A percentile compares a stretch with the other conserved stretches of the same genome.
Evolutionary conservation across 2,797 vertebrate genomes (phyloP).

Genomic region (Peromyscus attwateri): DNA sequence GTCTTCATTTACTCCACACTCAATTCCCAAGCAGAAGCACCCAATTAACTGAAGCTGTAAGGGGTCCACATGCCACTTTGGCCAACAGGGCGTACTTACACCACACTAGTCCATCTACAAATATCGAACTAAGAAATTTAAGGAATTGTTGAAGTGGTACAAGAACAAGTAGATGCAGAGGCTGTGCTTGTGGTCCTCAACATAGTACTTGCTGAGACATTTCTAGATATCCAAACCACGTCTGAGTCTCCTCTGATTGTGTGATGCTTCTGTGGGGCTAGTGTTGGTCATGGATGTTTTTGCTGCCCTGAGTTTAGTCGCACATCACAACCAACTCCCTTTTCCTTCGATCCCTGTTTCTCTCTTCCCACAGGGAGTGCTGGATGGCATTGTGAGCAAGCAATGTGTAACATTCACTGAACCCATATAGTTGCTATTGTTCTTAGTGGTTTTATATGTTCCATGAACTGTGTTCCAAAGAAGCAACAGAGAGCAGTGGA

Average conservation of each 20-base stretch:
- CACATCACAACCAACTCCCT: background rate
- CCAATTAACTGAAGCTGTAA: background rate
- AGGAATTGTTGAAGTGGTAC: background rate
- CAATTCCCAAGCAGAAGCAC: background rate
- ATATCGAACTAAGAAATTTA: background rate
- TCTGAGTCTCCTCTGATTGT: slow-evolving; percentile 8
- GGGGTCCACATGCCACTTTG: background rate
- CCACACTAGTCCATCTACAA: background rate
- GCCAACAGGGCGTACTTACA: background rate
- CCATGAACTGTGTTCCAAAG: background rate
- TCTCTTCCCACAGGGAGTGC: background rate
- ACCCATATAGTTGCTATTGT: background rate
- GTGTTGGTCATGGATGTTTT: background rate
- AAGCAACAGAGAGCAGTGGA: background rate
- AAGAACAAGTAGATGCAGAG: background rate
- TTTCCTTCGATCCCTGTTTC: background rate
- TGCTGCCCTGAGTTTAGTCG: background rate
- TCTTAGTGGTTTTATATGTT: background rate
- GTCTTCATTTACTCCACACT: background rate
- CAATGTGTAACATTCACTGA: background rate
- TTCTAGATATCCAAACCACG: background rate
- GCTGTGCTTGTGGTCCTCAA: background rate
- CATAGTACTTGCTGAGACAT: background rate
- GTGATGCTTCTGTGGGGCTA: background rate
- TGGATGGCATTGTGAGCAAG: background rate